A percentile compares a stretch with the other conserved stretches of the same genome.
phyloP scores from a whole-genome alignment of 1,140 invertebrate species.

The Calephelis nemesis region DNA sequence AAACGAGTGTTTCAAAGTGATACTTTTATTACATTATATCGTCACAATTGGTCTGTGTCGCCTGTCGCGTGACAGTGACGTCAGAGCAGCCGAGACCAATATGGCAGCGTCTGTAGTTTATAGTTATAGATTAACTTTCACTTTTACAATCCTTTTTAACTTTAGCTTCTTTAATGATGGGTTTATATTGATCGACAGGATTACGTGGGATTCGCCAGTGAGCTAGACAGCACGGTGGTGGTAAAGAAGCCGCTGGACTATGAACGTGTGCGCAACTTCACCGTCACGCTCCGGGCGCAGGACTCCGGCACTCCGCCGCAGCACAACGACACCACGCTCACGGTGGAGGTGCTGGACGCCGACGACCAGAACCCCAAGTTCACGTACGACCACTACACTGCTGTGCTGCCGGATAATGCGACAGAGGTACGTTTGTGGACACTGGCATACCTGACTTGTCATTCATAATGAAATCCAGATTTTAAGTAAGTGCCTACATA shows the following conservation, averaged over 20 bases:
- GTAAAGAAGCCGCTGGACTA: slow-evolving; percentile 91
- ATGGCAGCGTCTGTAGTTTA: too few relatives aligned
- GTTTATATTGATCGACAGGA: slow-evolving; percentile 75
- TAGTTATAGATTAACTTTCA: too few relatives aligned
- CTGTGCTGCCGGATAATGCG: slow-evolving; percentile 83
- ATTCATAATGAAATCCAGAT: not conserved
- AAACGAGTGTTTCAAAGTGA: too few relatives aligned
- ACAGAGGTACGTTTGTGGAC: slow-evolving; percentile 72
- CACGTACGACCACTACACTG: slow-evolving; percentile 87
- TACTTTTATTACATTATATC: too few relatives aligned
- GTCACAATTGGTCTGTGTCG: too few relatives aligned
- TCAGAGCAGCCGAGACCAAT: too few relatives aligned
- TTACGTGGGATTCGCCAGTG: slow-evolving; percentile 90
- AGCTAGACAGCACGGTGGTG: slow-evolving; percentile 91
- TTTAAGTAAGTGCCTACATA: too few relatives aligned
- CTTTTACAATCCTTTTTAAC: too few relatives aligned
- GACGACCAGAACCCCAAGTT: slow-evolving; percentile 96
- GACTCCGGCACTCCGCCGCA: slow-evolving; percentile 91
- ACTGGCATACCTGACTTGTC: not conserved
- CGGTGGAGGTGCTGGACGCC: slow-evolving; percentile 91
- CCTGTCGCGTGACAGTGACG: too few relatives aligned
- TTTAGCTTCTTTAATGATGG: too few relatives aligned
- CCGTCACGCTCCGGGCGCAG: slow-evolving; percentile 88
- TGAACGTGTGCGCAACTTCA: slow-evolving; percentile 90
- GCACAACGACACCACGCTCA: slow-evolving; percentile 86